Base-by-base conservation (phyloP, 1,140 invertebrate genomes). In the Heterodera schachtii region DNA sequence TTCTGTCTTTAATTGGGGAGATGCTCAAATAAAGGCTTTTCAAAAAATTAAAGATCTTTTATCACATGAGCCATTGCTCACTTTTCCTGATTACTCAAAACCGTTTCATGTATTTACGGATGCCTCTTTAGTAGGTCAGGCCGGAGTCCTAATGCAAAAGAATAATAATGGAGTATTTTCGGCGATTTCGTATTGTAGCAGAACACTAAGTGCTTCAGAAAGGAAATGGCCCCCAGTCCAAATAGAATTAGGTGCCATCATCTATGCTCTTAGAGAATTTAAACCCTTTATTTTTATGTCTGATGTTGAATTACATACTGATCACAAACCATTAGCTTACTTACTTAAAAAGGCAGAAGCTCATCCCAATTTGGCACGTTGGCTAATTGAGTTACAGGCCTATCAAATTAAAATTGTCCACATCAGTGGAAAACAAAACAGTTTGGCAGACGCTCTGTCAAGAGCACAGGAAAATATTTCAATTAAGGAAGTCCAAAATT, bases 51-150 rank as follows among this genome's bases (percentile, higher is more conserved):
- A 47, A 76, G 73, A 78, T 0, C 57, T 64, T 19, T 19, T 64
- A 1, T 64, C 57, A 19, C 11, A 64, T 8, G 78, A 52, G 6
- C 78, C 78, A 4, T 57, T 6, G 5, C n/a, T 79, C 16, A 52
- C 41, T 8, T 78, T 79, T 78, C 78, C 78, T 7, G 64, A 79
- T 49, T 79, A 79, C 21, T n/a, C n/a, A 1, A 44, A 71, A 44
- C 19, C 64, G 1, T 79, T 79, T 75, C 66, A 79, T 41, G 78
- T 79, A 78, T 79, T 79, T 21, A 47, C 44, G 2, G 78, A 79
- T 76, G 43, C 66, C 4, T 71, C 66, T 3, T 6, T 7, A 0
- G n/a, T 79, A 9, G 78, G 64, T 1, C 31, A 71, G 7, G 78
- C 31, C 0, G 57, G 78, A 4, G 46, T 52, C 19, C 60, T 79